phyloP scores from a whole-genome alignment of 2,113 vertebrate species.

The Chroicocephalus ridibundus region DNA sequence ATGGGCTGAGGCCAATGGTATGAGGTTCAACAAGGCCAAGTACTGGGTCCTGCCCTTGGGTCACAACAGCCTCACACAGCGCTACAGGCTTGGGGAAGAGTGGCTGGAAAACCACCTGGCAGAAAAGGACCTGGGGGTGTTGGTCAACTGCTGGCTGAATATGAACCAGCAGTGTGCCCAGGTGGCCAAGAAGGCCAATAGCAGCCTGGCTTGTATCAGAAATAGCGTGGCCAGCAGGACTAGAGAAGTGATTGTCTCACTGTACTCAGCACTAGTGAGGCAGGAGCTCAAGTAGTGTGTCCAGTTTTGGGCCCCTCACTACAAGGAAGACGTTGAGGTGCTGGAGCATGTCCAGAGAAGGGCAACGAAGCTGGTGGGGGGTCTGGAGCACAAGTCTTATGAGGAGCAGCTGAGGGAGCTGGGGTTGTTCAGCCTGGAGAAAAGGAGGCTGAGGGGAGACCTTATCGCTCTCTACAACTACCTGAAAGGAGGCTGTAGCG shows the following conservation, averaged over 20 bases:
- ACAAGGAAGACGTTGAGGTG: neutral
- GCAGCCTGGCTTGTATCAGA: neutral
- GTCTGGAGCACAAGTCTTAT: neutral
- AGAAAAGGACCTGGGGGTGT: neutral
- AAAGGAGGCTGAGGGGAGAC: neutral
- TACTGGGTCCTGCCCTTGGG: neutral
- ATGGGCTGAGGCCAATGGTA: neutral
- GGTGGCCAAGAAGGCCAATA: neutral
- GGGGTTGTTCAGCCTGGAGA: neutral
- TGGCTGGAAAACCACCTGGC: neutral
- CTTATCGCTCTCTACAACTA: neutral
- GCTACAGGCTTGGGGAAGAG: neutral
- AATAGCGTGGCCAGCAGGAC: neutral
- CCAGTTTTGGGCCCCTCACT: neutral
- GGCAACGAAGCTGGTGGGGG: neutral
- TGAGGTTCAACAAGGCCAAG: neutral
- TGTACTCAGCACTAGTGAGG: neutral
- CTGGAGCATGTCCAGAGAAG: neutral
- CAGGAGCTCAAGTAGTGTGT: neutral
- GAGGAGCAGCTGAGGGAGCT: neutral
- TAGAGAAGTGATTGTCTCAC: neutral
- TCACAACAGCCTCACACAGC: neutral
- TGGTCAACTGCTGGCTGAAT: neutral
- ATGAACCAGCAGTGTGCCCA: neutral
- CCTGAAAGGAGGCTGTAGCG: neutral